Conservation (phyloP, 2,797 vertebrate species). For the Enteromius fasciolatus region DNA sequence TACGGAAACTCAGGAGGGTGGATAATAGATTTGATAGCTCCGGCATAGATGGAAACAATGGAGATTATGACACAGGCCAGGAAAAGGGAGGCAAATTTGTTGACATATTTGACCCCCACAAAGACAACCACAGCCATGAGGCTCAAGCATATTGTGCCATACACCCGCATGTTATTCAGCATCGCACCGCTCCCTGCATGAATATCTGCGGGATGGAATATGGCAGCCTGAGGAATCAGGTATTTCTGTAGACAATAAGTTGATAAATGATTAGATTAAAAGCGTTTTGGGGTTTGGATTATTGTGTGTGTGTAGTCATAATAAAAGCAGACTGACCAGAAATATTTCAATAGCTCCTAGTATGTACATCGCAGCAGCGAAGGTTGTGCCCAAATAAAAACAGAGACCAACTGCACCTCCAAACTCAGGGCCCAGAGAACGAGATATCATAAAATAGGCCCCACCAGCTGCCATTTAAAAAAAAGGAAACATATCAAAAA, state of each 20-base stretch:
- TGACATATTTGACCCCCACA: slow-evolving; percentile 97
- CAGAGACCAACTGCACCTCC: slow-evolving; percentile 97
- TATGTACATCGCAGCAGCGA: slow-evolving; percentile 98
- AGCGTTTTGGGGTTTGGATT: not conserved
- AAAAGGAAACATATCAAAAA: not conserved
- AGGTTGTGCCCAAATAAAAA: slow-evolving; percentile 97
- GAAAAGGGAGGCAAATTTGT: slow-evolving; percentile 97
- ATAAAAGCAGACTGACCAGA: slow-evolving; percentile 75
- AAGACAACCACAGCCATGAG: slow-evolving; percentile 97
- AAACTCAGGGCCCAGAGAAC: slow-evolving; percentile 96
- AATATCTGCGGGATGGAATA: slow-evolving; percentile 84
- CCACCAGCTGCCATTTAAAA: slow-evolving; percentile 85
- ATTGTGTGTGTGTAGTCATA: not conserved
- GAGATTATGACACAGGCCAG: slow-evolving; percentile 97
- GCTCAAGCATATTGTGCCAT: slow-evolving; percentile 93
- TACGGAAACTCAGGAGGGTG: slow-evolving; percentile 93
- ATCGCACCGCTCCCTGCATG: slow-evolving; percentile 85
- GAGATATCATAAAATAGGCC: slow-evolving; percentile 99
- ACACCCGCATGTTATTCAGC: slow-evolving; percentile 97
- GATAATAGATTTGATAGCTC: slow-evolving; percentile 92
- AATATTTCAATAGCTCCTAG: slow-evolving; percentile 97
- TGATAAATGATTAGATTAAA: slow-evolving; percentile 7
- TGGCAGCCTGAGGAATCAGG: slow-evolving; percentile 90
- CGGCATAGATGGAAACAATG: slow-evolving; percentile 96
- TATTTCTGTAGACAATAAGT: slow-evolving; percentile 85